These are phyloP conservation scores for Sebastes iracundus DNA, from an alignment of 2,797 vertebrate species.

Conservation along the genomic window DNA sequence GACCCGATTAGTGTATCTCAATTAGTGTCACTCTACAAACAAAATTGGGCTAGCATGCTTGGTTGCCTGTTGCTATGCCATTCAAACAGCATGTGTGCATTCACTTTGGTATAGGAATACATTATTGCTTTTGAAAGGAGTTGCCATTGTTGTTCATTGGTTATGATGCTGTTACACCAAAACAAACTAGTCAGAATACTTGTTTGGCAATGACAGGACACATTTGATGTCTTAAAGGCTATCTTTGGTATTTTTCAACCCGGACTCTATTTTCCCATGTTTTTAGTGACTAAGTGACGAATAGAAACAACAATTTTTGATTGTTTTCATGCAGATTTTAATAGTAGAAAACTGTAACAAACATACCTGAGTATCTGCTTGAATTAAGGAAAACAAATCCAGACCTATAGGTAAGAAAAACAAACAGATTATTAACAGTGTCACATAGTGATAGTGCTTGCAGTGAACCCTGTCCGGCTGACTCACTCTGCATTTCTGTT, in stretches of 20 bases:
- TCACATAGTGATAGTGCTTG: fast-evolving
- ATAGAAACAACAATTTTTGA: neutral
- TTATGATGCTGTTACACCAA: neutral
- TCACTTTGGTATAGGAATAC: no score
- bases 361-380: constrained; percentile 93
- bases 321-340: neutral
- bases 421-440: neutral
- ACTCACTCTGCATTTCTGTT: constrained; percentile 94
- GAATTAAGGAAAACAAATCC: constrained; percentile 96
- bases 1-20: neutral
- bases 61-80: no score
- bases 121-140: no score
- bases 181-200: no score
- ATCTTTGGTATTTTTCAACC: no score
- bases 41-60: neutral
- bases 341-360: neutral
- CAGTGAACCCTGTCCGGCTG: neutral
- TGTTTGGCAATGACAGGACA: no score
- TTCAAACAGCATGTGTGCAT: no score
- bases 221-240: no score
- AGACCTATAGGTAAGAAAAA: constrained; percentile 83
- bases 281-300: neutral
- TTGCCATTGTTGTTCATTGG: neutral
- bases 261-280: no score
- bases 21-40: neutral